Evolutionary conservation across 2,113 vertebrate genomes (phyloP), one percentile per base, ranked within the genome.

Genomic region (Phalacrocorax brasilianus): DNA sequence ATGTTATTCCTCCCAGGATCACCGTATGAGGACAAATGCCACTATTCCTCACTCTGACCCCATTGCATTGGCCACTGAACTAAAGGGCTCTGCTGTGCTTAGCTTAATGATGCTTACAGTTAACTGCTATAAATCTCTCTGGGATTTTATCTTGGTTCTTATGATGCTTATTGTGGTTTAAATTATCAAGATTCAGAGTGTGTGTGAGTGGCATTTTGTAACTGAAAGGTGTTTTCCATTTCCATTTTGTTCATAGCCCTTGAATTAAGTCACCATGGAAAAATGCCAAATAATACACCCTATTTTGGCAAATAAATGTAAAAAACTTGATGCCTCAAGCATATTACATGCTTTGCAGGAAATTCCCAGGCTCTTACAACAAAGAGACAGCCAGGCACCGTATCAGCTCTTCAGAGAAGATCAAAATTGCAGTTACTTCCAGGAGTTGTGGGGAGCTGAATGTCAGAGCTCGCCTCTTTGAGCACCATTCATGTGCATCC

Each of bases 361-460:
- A 97, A 97, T 97, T 97, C 96, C 96, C 95, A 95, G 94, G 80
- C 87, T 96, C 89, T 96, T 95, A 93, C 82, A 97, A 91, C 89
- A 97, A 94, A 96, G 94, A 95, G 93, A 85, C 79, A 96, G 91
- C 58, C 85, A 95, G 96, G 95, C 95, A 93, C 88, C 5, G 1
- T 80, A 80, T 94, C 71, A 2, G 68, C 79, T 94, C 66, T 92
- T 94, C 85, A 67, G 73, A 96, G 44, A 47, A 89, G 91, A 95
- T 92, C 44, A 92, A 84, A 92, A 95, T 77, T 96, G 52, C 58
- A 58, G 91, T 91, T 91, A 45, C 86, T 96, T 89, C 53, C 67
- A 72, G 71, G 91, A 92, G 50, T 59, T 91, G 56, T 49, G 49
- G 81, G 49, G 81, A 56, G 42, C 84, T 82, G 33, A 85, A 73